These are phyloP conservation scores for Muscicapa striata DNA, from an alignment of 2,797 vertebrate species.

Conservation along the genomic window DNA sequence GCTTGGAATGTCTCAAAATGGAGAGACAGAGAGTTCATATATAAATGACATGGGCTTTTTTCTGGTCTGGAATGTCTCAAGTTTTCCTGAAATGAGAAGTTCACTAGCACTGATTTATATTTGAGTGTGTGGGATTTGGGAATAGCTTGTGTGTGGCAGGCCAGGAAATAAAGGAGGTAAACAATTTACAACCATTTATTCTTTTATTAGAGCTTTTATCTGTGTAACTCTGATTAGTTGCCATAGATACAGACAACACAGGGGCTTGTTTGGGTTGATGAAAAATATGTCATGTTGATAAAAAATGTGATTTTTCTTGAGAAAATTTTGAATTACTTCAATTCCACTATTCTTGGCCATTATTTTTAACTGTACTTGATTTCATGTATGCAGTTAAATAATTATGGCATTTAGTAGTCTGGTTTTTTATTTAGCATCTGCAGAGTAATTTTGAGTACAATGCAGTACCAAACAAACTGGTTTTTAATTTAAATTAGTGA, in stretches of 20 bases:
- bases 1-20: neutral
- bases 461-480: neutral
- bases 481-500: neutral
- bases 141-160: neutral
- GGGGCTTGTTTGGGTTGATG: conserved; percentile 68
- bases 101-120: neutral
- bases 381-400: neutral
- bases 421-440: neutral
- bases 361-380: conserved; percentile 8
- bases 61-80: neutral
- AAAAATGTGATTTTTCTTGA: conserved; percentile 24
- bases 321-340: conserved; percentile 17
- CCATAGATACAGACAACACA: conserved; percentile 78
- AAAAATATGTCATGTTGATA: conserved; percentile 60
- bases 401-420: neutral
- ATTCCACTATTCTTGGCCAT: neutral
- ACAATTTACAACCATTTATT: conserved; percentile 67
- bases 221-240: conserved; percentile 64
- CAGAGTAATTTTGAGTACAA: neutral
- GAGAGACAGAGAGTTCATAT: neutral
- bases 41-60: neutral
- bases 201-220: conserved; percentile 53
- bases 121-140: neutral
- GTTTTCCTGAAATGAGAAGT: neutral
- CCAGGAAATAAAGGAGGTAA: conserved; percentile 37